Base-by-base conservation (phyloP, 2,888 invertebrate species). In the Adelognathus sp. region DNA sequence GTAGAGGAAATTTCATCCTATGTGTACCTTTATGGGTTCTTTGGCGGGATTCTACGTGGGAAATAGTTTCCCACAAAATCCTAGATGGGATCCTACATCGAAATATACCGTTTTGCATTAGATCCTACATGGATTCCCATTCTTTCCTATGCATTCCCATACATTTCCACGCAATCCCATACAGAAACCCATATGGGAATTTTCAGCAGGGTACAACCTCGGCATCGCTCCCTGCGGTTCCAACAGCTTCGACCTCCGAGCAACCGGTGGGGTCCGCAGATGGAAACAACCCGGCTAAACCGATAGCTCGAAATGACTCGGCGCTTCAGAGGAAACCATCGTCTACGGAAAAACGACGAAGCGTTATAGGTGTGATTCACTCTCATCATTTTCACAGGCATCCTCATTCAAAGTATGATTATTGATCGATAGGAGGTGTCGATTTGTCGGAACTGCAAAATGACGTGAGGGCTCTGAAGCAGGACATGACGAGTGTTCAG, bases 371-470 rank as follows among this genome's bases (percentile, higher is more conserved):
- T 79, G 16, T 24, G 66, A 18, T 33, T 29, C 14, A 36, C n/a
- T 11, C 36, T 14, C 39, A 5, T 39, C 39, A 14, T 14, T 14
- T 39, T 39, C 11, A 14, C 11, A 3, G 1, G 9, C 21, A n/a
- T 11, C 11, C n/a, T n/a, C n/a, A 52, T 50, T 16, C 3, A 24
- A 60, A 11, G 36, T n/a, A 33, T 27, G 18, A 64, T 41, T 33
- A 9, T 52, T 36, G 9, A 2, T 52, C 3, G 52, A 41, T 73
- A 71, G 84, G 76, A 0, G 79, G 75, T 4, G 64, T 76, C n/a
- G 80, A 85, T 70, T 21, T 87, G n/a, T 44, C 52, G 41, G 78
- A 84, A 44, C 71, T 87, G 54, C 81, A 82, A 0, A 44, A 36
- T 9, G 81, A 84, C 9, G 64, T 88, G 1, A 31, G 7, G 1